phyloP scores from a whole-genome alignment of 2,113 vertebrate species.

The Rhabdornis inornatus region DNA sequence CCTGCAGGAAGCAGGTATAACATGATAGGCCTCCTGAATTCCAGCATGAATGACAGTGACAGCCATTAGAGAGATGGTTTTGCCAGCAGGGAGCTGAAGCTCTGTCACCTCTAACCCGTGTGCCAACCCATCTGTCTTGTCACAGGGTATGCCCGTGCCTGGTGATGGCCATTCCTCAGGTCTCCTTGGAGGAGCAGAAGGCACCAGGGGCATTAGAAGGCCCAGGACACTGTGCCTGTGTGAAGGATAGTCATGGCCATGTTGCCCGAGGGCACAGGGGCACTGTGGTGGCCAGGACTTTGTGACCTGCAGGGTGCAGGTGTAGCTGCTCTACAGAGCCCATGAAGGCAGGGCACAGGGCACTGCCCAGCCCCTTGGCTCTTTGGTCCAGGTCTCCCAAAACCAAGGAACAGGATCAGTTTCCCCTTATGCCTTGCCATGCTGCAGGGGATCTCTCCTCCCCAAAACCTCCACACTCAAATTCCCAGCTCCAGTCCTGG shows the following conservation, averaged over 20 bases:
- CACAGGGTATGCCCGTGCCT: fast-evolving
- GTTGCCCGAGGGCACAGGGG: fast-evolving
- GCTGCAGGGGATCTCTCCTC: fast-evolving
- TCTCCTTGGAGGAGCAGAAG: neutral
- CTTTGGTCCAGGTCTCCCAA: neutral
- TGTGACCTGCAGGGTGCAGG: fast-evolving
- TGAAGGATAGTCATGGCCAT: fast-evolving
- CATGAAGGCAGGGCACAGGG: fast-evolving
- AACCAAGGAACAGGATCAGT: neutral
- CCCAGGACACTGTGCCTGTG: neutral
- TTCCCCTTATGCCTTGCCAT: neutral
- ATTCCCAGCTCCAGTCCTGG: neutral
- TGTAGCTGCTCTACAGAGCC: neutral
- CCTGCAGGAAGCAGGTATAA: neutral
- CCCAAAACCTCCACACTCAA: fast-evolving
- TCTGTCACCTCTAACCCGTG: fast-evolving
- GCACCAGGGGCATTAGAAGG: neutral
- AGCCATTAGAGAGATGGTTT: neutral
- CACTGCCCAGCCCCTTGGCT: neutral
- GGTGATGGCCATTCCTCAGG: fast-evolving
- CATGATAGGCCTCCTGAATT: neutral
- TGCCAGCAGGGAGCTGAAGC: neutral
- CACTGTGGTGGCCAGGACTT: fast-evolving
- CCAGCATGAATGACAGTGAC: neutral
- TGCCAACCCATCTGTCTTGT: fast-evolving